Conservation (phyloP, 2,888 invertebrate genomes). For the Polydrusus tereticollis region DNA sequence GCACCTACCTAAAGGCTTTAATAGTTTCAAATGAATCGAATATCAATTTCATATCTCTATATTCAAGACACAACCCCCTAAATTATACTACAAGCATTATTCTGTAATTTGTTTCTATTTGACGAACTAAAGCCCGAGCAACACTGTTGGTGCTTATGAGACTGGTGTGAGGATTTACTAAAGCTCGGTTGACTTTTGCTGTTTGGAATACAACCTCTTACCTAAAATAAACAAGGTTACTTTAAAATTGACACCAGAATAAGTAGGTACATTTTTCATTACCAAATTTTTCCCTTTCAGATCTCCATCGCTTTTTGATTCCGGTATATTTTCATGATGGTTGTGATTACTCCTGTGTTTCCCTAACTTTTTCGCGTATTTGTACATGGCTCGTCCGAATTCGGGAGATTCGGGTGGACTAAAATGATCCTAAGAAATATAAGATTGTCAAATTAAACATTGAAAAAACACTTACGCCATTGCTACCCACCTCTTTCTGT, state of each 20-base stretch:
- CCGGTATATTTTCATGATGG: constrained; percentile 49
- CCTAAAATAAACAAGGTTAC: constrained; percentile 4
- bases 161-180: constrained; percentile 51
- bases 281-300: constrained; percentile 53
- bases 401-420: constrained; percentile 53
- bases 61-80: constrained; percentile 12
- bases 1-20: neutral
- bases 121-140: constrained; percentile 68
- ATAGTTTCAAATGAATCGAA: neutral
- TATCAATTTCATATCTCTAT: neutral
- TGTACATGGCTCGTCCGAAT: constrained; percentile 60
- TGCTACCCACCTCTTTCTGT: constrained; percentile 20
- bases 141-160: constrained; percentile 66
- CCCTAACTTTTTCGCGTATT: constrained; percentile 58
- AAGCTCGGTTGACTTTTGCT: constrained; percentile 59
- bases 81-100: constrained; percentile 64
- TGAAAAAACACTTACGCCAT: too few relatives aligned
- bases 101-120: constrained; percentile 65
- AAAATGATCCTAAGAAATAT: constrained; percentile 15
- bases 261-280: constrained; percentile 1
- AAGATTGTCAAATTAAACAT: neutral
- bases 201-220: constrained; percentile 53
- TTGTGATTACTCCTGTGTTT: constrained; percentile 48
- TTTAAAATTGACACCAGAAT: too few relatives aligned
- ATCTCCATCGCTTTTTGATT: constrained; percentile 63